These are phyloP conservation scores for Alca torda DNA, from an alignment of 2,797 vertebrate species.

Conservation along the genomic window DNA sequence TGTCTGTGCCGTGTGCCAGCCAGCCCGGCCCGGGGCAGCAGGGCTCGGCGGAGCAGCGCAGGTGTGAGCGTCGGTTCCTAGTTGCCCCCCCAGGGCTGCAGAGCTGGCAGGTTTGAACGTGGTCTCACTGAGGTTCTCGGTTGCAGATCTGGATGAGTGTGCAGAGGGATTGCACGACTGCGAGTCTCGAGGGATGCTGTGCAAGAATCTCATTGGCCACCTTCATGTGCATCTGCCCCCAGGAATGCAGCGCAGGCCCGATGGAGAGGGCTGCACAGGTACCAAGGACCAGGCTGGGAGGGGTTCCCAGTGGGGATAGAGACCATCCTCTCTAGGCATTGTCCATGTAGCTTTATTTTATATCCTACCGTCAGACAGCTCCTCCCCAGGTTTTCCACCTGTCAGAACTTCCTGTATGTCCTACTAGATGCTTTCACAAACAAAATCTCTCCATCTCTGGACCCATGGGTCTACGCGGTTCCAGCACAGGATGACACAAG, in stretches of 20 bases:
- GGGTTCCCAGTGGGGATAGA: neutral
- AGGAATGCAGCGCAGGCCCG: conserved; percentile 86
- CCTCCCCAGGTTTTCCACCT: neutral
- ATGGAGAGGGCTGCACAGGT: conserved; percentile 93
- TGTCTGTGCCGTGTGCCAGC: neutral
- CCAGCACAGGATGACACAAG: neutral
- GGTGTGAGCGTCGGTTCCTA: neutral
- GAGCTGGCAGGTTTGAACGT: neutral
- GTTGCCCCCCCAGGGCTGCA: neutral
- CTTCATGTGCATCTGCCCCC: conserved; percentile 90
- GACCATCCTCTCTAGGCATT: too few species aligned
- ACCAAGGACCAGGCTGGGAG: neutral
- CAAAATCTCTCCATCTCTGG: neutral
- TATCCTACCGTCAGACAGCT: neutral
- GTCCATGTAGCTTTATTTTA: neutral
- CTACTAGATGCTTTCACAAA: neutral
- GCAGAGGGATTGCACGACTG: conserved; percentile 88
- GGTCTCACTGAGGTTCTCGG: neutral
- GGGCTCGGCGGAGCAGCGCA: neutral
- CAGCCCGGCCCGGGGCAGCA: neutral
- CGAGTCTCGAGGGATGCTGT: conserved; percentile 88
- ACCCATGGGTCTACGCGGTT: neutral
- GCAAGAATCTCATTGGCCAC: conserved; percentile 93
- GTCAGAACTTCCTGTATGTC: neutral
- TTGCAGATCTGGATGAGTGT: conserved; percentile 91